Base-by-base conservation (phyloP, 2,113 vertebrate species). In the Platichthys stellatus region DNA sequence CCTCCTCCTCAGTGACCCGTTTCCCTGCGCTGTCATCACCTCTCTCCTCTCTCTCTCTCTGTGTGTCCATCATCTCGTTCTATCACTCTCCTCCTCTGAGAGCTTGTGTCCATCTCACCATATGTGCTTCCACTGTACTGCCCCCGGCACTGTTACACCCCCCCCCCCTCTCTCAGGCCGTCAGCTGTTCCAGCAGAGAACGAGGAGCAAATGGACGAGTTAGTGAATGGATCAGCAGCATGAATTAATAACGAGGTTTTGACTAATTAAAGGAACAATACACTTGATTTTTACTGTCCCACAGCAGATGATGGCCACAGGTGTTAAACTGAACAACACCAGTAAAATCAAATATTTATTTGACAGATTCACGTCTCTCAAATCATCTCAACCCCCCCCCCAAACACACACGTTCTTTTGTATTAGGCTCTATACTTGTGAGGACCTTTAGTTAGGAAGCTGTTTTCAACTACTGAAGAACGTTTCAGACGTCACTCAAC, bases 121-220 rank as follows among this genome's bases (percentile, higher is more conserved):
- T 85, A 86, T 91, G 90, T 84, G 78, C 31, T 43, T 78, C 81
- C 66, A 84, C 79, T 76, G 83, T 83, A 69, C 47, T 4, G 17
- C 82, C 81, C 43, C 62, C 2, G 81, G 76, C 72, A 9, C 70
- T 54, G 72, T 68, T 56, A 73, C 70, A 57, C 13, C 13, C 21
- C 14, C 10, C n/a, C 21, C 3, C 59, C 2, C 43, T 18, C 24
- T 43, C 26, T 7, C 28, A 18, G 57, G 71, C 78, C 82, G 17
- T 70, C 85, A 92, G 87, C 86, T 92, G 88, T 74, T 83, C 67
- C 59, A 3, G 78, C 71, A 68, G 57, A 51, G 49, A 57, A 64
- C 17, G 74, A 65, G 54, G 74, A 65, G 56, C 12, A 21, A 60
- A 54, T 23, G 47, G 45, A 38, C 3, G 1, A 56, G 58, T 31